phyloP scores from a whole-genome alignment of 2,113 vertebrate genomes.

The Periophthalmus modestus region DNA sequence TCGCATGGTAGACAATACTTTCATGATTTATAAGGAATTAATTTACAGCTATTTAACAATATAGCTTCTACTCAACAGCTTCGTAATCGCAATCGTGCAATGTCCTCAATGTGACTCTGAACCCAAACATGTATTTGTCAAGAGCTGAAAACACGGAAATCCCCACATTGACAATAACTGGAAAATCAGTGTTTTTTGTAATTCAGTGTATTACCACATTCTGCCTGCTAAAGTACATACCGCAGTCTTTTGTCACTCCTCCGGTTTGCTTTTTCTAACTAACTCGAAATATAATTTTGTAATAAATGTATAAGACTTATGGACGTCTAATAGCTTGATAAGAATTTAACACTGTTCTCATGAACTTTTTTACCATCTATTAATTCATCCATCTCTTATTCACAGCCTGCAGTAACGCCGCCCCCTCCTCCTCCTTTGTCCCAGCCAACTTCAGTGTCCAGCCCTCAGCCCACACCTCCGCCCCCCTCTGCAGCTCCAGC shows the following conservation, averaged over 20 bases:
- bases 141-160: not conserved
- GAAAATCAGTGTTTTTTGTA: too few species aligned
- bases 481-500: conserved; percentile 60
- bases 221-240: too few species aligned
- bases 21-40: not conserved
- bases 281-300: too few species aligned
- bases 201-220: too few species aligned
- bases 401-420: conserved; percentile 78
- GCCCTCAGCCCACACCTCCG: conserved; percentile 79
- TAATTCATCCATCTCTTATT: not conserved
- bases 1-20: not conserved
- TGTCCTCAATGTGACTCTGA: not conserved
- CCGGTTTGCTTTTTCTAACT: too few species aligned
- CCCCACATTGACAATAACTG: too few species aligned
- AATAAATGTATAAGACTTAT: too few species aligned
- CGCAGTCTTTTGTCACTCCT: not conserved
- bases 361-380: not conserved
- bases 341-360: not conserved
- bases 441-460: conserved; percentile 79
- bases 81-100: not conserved
- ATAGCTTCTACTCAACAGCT: too few species aligned
- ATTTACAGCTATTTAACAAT: not conserved
- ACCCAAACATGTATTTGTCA: not conserved
- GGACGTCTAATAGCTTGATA: not conserved
- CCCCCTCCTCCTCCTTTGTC: conserved; percentile 74